A percentile compares a stretch with the other conserved stretches of the same genome.
These are phyloP conservation scores for Vulpes vulpes DNA, from an alignment of 2,113 vertebrate genomes.

Conservation along the genomic window DNA sequence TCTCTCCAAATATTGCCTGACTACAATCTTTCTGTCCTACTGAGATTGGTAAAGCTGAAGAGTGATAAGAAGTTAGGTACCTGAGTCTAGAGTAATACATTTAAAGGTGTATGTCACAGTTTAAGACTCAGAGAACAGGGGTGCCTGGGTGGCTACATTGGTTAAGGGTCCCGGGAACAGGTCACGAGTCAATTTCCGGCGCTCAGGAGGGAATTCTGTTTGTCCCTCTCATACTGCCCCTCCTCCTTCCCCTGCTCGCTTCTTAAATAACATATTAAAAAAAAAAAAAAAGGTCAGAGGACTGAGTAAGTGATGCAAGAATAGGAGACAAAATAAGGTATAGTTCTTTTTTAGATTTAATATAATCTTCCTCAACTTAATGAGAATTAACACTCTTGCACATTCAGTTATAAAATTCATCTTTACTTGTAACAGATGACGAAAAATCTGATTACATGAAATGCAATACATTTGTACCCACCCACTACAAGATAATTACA, in stretches of 20 bases:
- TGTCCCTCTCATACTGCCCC: neutral
- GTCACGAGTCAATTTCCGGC: too few species aligned
- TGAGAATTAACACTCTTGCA: neutral
- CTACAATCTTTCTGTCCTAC: neutral
- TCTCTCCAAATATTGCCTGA: neutral
- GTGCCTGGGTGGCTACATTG: neutral
- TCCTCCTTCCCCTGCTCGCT: neutral
- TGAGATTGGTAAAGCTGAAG: neutral
- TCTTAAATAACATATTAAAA: neutral
- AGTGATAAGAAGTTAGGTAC: neutral
- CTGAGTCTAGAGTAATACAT: neutral
- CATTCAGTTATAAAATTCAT: neutral
- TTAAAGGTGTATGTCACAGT: neutral
- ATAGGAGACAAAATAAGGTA: neutral
- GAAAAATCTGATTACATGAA: conserved; percentile 48
- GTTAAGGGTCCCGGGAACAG: neutral
- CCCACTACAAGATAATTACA: neutral
- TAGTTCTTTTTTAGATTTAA: neutral
- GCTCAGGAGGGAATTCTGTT: neutral
- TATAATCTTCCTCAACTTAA: conserved; percentile 40
- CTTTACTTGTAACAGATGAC: conserved; percentile 52
- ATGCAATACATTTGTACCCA: neutral
- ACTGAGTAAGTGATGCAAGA: neutral
- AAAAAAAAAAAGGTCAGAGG: neutral
- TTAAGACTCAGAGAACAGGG: neutral